Evolutionary conservation across 1,140 invertebrate species (phyloP).

Genomic region (Metaphire vulgaris): DNA sequence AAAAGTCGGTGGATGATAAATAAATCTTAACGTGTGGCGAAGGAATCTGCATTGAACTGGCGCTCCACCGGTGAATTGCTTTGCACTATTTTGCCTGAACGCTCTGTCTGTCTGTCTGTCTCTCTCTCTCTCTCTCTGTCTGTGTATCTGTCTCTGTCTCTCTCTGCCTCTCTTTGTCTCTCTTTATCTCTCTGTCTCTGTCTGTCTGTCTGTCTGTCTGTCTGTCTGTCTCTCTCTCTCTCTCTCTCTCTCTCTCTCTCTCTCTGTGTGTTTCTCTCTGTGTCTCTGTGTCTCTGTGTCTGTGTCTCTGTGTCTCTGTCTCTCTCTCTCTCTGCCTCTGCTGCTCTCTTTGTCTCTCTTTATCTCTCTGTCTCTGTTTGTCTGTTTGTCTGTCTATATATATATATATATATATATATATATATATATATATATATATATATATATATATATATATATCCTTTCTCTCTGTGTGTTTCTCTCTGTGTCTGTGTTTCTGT

Average conservation of each 20-base stretch:
- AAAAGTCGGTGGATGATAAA: too few relatives aligned
- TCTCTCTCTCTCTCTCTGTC: not conserved
- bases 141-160: not conserved
- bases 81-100: not conserved
- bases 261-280: not conserved
- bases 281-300: not conserved
- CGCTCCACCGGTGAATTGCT: too few relatives aligned
- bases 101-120: not conserved
- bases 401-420: too few relatives aligned
- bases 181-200: not conserved
- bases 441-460: too few relatives aligned
- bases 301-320: not conserved
- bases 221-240: not conserved
- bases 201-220: not conserved
- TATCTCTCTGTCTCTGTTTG: too few relatives aligned
- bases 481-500: too few relatives aligned
- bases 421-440: too few relatives aligned
- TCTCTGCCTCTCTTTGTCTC: not conserved
- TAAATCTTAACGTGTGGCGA: too few relatives aligned
- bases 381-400: too few relatives aligned
- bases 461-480: too few relatives aligned
- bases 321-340: not conserved
- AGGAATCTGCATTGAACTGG: too few relatives aligned
- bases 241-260: constrained; percentile 1
- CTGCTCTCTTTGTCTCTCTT: not conserved